These are phyloP conservation scores for Spisula solida DNA, from an alignment of 2,888 invertebrate genomes.

Conservation along the genomic window DNA sequence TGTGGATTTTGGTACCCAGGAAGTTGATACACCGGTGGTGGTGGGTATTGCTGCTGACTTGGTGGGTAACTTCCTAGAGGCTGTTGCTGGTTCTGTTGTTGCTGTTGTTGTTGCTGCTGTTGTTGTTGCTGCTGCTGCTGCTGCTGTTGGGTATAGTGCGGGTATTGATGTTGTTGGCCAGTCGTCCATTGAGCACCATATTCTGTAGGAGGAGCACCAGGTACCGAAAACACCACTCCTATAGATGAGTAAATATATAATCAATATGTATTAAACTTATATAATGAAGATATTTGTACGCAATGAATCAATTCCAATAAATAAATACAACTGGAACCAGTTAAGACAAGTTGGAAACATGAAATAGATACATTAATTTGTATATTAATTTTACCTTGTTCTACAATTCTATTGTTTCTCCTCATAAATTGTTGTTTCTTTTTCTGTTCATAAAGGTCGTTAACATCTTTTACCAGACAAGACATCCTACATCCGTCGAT, in stretches of 20 bases:
- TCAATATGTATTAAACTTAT: neutral
- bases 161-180: conserved; percentile 24
- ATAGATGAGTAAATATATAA: neutral
- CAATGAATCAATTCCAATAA: no score
- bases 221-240: conserved; percentile 1
- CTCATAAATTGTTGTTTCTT: conserved; percentile 13
- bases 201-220: conserved; percentile 12
- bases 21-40: neutral
- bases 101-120: neutral
- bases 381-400: neutral
- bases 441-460: conserved; percentile 56
- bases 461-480: conserved; percentile 74
- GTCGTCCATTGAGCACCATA: conserved; percentile 19
- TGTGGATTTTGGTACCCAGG: neutral
- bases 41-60: conserved; percentile 9
- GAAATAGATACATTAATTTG: neutral
- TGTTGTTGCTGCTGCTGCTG: conserved; percentile 34
- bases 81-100: conserved; percentile 10
- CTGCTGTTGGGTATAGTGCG: conserved; percentile 19
- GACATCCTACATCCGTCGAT: conserved; percentile 77
- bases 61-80: neutral
- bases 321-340: no score
- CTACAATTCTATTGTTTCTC: neutral
- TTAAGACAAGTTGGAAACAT: no score
- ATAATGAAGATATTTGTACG: neutral